Conservation (phyloP, 2,888 invertebrate species). For the Athalia circularis region DNA sequence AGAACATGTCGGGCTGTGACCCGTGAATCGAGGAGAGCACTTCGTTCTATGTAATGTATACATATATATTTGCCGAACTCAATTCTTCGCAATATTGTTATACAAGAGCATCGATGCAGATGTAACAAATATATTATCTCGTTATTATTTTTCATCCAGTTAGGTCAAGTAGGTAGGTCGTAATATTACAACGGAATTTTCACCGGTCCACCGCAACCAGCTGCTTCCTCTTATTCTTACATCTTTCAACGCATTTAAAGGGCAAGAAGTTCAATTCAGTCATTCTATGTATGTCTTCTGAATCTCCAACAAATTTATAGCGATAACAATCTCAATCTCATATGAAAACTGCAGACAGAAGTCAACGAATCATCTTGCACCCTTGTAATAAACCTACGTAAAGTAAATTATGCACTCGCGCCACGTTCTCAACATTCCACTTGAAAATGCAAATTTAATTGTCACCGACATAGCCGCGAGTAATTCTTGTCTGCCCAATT, state of each 20-base stretch:
- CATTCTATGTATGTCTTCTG: too few species aligned
- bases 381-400: too few species aligned
- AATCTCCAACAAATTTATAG: too few species aligned
- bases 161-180: constrained; percentile 3
- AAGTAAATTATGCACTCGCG: too few species aligned
- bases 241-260: not conserved
- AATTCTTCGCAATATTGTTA: constrained; percentile 14
- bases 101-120: not conserved
- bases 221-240: not conserved
- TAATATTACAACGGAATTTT: not conserved
- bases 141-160: not conserved
- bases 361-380: too few species aligned
- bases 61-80: not conserved
- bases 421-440: too few species aligned
- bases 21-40: constrained; percentile 36
- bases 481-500: too few species aligned
- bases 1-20: constrained; percentile 36
- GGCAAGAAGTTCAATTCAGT: too few species aligned
- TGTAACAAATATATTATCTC: constrained; percentile 31
- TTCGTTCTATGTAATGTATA: constrained; percentile 7
- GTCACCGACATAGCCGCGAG: too few species aligned
- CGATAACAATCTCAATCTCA: too few species aligned
- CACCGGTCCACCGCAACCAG: not conserved
- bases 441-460: too few species aligned
- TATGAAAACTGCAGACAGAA: too few species aligned